Evolutionary conservation across 2,888 invertebrate species (phyloP).

Genomic region (Chalcis sispes): DNA sequence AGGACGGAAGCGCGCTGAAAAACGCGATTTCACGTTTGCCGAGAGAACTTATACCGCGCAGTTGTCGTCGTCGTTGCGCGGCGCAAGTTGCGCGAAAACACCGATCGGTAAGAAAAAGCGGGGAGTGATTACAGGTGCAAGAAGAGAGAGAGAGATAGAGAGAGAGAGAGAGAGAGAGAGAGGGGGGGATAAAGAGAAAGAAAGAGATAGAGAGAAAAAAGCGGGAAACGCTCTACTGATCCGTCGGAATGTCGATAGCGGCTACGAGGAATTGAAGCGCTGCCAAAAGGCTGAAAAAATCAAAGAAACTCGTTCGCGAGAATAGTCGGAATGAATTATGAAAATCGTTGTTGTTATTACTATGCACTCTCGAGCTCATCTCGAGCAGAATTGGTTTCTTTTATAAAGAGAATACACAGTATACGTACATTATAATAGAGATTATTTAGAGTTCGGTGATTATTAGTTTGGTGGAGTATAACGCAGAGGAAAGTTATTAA

Average conservation of each 20-base stretch:
- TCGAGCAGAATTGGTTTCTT: too few species aligned
- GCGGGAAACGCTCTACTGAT: conserved; percentile 42
- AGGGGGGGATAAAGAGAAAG: conserved; percentile 20
- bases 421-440: too few species aligned
- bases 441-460: too few species aligned
- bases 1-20: conserved; percentile 41
- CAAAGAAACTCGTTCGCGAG: not conserved
- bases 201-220: not conserved
- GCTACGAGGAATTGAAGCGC: not conserved
- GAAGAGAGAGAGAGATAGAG: conserved; percentile 17
- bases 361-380: too few species aligned
- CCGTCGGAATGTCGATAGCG: conserved; percentile 32
- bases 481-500: too few species aligned
- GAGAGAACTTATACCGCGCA: too few species aligned
- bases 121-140: not conserved
- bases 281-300: not conserved
- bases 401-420: too few species aligned
- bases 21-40: conserved; percentile 53
- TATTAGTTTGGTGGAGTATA: too few species aligned
- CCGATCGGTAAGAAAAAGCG: conserved; percentile 49
- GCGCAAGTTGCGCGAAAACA: conserved; percentile 56
- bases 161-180: conserved; percentile 29
- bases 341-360: too few species aligned
- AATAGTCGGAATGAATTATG: too few species aligned
- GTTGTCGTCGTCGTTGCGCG: not conserved